These are phyloP conservation scores for Ambastaia sidthimunki DNA, from an alignment of 2,797 vertebrate species.

Conservation along the genomic window DNA sequence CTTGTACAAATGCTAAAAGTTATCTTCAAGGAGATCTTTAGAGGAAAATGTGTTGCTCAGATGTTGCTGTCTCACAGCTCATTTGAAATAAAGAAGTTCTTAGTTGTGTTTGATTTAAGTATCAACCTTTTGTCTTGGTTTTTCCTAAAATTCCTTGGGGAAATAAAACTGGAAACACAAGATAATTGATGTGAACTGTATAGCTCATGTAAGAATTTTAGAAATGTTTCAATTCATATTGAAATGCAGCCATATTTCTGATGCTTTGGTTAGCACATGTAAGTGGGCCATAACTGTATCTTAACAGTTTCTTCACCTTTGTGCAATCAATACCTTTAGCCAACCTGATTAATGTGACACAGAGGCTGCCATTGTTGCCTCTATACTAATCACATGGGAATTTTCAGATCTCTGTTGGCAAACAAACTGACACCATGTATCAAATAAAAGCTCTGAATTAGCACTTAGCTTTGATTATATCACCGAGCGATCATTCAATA, in stretches of 20 bases:
- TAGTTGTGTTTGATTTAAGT: background rate
- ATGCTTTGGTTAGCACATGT: too few relatives aligned
- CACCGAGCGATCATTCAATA: background rate
- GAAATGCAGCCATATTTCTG: background rate
- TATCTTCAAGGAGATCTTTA: background rate
- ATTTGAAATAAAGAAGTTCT: background rate
- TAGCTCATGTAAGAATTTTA: background rate
- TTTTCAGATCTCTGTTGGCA: constrained; percentile 14
- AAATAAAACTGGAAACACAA: too few relatives aligned
- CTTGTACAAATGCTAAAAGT: constrained; percentile 8
- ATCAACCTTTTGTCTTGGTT: background rate
- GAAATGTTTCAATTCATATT: background rate
- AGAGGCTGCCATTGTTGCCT: background rate
- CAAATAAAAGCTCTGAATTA: background rate
- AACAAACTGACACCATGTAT: background rate
- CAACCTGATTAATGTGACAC: background rate
- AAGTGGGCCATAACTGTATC: background rate
- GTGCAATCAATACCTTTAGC: background rate
- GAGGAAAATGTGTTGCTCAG: background rate
- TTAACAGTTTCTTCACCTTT: background rate
- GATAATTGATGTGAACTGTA: background rate
- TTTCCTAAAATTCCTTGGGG: too few relatives aligned
- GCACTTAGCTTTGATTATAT: constrained; percentile 17
- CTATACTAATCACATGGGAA: background rate
- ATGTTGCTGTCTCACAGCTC: background rate